Percentiles rank a stretch among this genome's conserved stretches.
Evolutionary conservation across 2,888 invertebrate species (phyloP).

Genomic region (Acrocyrtus sp.): DNA sequence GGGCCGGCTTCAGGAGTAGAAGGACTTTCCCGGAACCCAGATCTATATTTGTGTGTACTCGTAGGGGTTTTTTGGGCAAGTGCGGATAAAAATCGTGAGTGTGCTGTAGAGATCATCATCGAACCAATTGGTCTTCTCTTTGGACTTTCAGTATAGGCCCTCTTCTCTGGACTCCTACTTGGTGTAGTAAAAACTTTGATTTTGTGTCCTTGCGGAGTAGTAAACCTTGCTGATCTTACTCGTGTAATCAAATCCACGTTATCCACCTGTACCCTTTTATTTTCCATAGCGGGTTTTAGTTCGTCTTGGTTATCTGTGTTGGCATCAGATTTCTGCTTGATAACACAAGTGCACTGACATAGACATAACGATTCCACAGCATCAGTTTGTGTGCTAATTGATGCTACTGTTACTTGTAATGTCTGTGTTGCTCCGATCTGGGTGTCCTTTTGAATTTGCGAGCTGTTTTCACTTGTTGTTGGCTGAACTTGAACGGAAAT

Average conservation of each 20-base stretch:
- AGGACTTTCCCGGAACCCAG: background rate
- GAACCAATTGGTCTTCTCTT: conserved; percentile 1
- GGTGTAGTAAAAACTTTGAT: conserved; percentile 8
- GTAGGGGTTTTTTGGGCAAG: conserved; percentile 30
- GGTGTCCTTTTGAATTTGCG: background rate
- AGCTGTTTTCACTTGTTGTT: background rate
- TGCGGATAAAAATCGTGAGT: conserved; percentile 29
- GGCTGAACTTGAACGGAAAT: background rate
- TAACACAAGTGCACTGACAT: conserved; percentile 41
- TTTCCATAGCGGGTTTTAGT: conserved; percentile 35
- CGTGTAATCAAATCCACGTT: conserved; percentile 17
- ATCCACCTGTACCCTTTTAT: conserved; percentile 32
- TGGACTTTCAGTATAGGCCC: conserved; percentile 10
- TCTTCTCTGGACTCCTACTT: conserved; percentile 33
- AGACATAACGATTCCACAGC: conserved; percentile 19
- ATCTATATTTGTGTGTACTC: conserved; percentile 22
- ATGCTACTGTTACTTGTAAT: background rate
- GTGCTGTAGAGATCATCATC: background rate
- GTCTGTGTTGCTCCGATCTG: conserved; percentile 7
- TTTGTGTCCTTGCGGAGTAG: conserved; percentile 33
- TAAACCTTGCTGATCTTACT: conserved; percentile 23
- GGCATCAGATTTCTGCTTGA: conserved; percentile 7
- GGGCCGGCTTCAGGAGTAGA: conserved; percentile 1
- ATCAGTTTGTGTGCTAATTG: conserved; percentile 23
- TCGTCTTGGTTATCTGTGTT: conserved; percentile 21